Percentiles rank a stretch among this genome's conserved stretches.
phyloP scores from a whole-genome alignment of 2,113 vertebrate genomes.

The Labeo rohita region DNA sequence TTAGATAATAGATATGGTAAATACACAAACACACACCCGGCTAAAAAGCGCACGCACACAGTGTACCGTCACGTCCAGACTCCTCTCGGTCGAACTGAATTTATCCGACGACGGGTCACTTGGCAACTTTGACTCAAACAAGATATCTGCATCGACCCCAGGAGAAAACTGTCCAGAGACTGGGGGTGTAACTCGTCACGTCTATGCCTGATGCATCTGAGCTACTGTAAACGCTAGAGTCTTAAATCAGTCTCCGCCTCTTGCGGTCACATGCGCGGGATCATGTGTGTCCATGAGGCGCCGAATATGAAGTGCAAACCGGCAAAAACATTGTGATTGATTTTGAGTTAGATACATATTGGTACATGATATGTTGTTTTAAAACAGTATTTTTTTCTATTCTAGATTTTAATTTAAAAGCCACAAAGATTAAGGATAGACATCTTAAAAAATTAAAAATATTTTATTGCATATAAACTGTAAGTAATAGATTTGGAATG shows the following conservation, averaged over 20 bases:
- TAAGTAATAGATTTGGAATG: no score
- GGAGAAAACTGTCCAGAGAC: not conserved
- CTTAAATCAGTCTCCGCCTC: slow-evolving; percentile 25
- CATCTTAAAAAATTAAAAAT: no score
- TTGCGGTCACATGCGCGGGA: slow-evolving; percentile 30
- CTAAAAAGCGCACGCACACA: not conserved
- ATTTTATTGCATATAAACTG: not conserved
- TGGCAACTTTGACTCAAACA: slow-evolving; percentile 23
- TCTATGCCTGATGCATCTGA: not conserved
- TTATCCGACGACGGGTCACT: not conserved
- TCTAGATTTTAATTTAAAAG: not conserved
- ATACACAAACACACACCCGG: not conserved
- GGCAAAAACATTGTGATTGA: not conserved
- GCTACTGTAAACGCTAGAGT: slow-evolving; percentile 1
- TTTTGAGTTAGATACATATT: not conserved
- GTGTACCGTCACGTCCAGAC: slow-evolving; percentile 4
- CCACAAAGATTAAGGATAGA: not conserved
- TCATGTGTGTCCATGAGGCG: slow-evolving; percentile 33
- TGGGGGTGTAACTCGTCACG: not conserved
- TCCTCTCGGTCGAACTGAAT: not conserved
- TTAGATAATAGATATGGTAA: not conserved
- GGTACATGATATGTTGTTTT: not conserved
- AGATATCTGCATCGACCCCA: not conserved
- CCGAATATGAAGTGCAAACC: not conserved
- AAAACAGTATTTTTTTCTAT: not conserved